A percentile compares a stretch with the other conserved stretches of the same genome.
Conservation (phyloP, 2,888 invertebrate species). For the Eumacrocentrus americanus region DNA sequence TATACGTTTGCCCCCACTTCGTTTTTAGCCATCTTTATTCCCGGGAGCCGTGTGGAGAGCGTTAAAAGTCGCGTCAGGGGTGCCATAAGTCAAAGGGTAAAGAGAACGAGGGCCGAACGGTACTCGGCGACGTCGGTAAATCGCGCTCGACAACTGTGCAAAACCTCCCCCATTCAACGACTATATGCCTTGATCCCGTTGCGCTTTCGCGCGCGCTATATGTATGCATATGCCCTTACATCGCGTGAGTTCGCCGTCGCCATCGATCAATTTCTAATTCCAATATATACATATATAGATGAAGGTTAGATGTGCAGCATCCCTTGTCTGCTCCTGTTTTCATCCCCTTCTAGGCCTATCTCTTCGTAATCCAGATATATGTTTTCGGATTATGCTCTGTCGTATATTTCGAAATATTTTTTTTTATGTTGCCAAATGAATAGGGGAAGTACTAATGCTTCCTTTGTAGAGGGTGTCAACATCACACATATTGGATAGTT, state of each 20-base stretch:
- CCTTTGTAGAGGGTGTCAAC: not conserved
- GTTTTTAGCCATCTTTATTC: constrained; percentile 21
- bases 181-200: no score
- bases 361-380: constrained; percentile 29
- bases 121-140: constrained; percentile 30
- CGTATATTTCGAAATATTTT: constrained; percentile 18
- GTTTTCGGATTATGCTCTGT: constrained; percentile 2
- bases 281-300: constrained; percentile 25
- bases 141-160: constrained; percentile 20
- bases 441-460: not conserved
- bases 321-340: constrained; percentile 11
- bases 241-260: constrained; percentile 16
- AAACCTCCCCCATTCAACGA: not conserved
- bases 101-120: constrained; percentile 37
- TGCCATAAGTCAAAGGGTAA: constrained; percentile 39
- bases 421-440: constrained; percentile 9
- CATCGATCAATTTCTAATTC: constrained; percentile 38
- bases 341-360: constrained; percentile 1
- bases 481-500: no score
- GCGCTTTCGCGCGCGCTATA: not conserved
- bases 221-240: constrained; percentile 14
- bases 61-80: constrained; percentile 43
- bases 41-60: constrained; percentile 29
- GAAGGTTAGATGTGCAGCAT: constrained; percentile 2
- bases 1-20: constrained; percentile 19